These are phyloP conservation scores for Anomalospiza imberbis DNA, from an alignment of 2,797 vertebrate species.

Conservation along the genomic window DNA sequence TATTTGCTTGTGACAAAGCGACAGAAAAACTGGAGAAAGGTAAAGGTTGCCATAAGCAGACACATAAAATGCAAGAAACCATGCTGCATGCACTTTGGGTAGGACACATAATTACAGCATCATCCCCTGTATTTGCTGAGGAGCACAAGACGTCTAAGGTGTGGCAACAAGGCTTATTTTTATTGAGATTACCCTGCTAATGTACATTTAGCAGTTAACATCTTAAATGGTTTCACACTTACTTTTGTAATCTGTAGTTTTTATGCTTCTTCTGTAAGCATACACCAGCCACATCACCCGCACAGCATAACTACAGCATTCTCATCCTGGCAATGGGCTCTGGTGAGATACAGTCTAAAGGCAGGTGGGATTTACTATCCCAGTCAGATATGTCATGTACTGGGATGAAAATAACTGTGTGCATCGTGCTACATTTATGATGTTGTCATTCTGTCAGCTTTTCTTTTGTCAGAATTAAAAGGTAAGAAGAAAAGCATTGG, in stretches of 20 bases:
- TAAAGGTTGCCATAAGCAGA: neutral
- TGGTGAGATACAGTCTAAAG: neutral
- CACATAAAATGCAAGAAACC: neutral
- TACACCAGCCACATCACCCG: neutral
- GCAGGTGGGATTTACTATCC: neutral
- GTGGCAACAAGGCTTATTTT: neutral
- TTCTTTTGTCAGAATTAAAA: neutral
- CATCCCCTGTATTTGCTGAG: neutral
- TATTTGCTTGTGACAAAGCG: neutral
- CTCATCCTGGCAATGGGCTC: neutral
- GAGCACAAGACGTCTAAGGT: neutral
- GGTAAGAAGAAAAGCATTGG: neutral
- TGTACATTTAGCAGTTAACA: neutral
- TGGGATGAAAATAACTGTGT: neutral
- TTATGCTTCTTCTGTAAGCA: neutral
- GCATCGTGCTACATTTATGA: neutral
- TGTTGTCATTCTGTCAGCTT: neutral
- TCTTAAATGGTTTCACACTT: neutral
- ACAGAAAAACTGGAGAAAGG: neutral
- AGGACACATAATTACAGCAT: neutral
- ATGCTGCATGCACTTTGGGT: neutral
- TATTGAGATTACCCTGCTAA: neutral
- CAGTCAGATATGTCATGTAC: neutral
- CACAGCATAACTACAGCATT: neutral
- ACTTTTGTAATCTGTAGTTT: neutral